These are phyloP conservation scores for Crenichthys baileyi DNA, from an alignment of 2,797 vertebrate genomes.

Conservation along the genomic window DNA sequence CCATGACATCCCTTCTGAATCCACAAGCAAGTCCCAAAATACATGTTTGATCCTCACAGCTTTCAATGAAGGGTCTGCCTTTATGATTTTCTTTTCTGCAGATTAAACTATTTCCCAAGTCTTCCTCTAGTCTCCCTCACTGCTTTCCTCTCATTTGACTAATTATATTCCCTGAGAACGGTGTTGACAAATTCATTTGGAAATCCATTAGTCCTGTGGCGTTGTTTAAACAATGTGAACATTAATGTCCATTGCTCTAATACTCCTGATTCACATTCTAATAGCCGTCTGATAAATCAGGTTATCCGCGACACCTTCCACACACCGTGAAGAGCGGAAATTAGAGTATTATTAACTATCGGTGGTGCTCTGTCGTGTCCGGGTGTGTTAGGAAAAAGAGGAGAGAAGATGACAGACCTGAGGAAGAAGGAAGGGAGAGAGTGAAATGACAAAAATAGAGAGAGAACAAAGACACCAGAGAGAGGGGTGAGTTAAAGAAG, in stretches of 20 bases:
- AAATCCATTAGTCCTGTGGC: conserved; percentile 84
- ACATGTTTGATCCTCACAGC: conserved; percentile 16
- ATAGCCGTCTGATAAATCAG: conserved; percentile 84
- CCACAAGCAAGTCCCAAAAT: conserved; percentile 22
- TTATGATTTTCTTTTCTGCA: conserved; percentile 30
- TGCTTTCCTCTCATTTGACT: conserved; percentile 74
- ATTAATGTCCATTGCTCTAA: conserved; percentile 83
- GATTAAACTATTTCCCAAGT: conserved; percentile 49
- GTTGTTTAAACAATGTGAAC: conserved; percentile 82
- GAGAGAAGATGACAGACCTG: conserved; percentile 50
- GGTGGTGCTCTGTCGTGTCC: conserved; percentile 62
- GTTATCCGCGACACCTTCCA: conserved; percentile 83
- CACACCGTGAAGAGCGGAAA: conserved; percentile 80
- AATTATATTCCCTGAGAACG: conserved; percentile 78
- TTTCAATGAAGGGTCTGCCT: conserved; percentile 14
- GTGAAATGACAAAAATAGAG: conserved; percentile 16
- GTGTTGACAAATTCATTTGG: conserved; percentile 85
- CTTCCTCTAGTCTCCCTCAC: conserved; percentile 52
- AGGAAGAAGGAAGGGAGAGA: conserved; percentile 15
- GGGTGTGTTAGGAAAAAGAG: conserved; percentile 55
- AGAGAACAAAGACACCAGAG: conserved; percentile 47
- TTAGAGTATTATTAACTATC: conserved; percentile 85
- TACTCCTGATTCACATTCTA: conserved; percentile 81
- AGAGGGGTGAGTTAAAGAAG: conserved; percentile 49
- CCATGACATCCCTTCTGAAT: conserved; percentile 32